These are phyloP conservation scores for Philonicus albiceps DNA, from an alignment of 2,888 invertebrate genomes.

Conservation along the genomic window DNA sequence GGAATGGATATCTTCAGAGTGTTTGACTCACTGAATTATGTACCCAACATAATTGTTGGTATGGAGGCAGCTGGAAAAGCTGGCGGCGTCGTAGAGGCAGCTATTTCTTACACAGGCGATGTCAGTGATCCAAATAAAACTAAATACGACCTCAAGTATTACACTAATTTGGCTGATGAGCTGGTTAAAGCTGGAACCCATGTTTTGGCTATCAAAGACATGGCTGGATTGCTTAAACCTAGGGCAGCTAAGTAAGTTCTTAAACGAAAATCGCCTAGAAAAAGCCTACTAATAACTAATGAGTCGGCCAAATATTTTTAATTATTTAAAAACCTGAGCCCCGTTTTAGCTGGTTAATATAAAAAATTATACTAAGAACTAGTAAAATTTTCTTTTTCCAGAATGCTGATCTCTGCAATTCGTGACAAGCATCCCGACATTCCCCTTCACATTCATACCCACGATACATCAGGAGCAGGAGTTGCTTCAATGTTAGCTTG, in stretches of 20 bases:
- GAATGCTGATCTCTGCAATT: conserved; percentile 82
- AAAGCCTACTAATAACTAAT: too few relatives aligned
- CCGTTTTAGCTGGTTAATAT: too few relatives aligned
- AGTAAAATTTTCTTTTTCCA: conserved; percentile 52
- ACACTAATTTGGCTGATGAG: conserved; percentile 90
- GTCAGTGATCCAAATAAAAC: conserved; percentile 88
- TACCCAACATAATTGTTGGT: conserved; percentile 93
- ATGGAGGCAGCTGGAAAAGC: conserved; percentile 99
- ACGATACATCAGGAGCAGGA: conserved; percentile 97
- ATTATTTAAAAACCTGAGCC: too few relatives aligned
- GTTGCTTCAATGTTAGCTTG: conserved; percentile 94
- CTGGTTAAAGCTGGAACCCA: conserved; percentile 96
- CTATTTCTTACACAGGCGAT: conserved; percentile 98
- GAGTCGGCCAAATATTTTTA: too few relatives aligned
- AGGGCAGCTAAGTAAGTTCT: conserved; percentile 80
- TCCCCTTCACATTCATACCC: conserved; percentile 98
- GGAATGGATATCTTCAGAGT: conserved; percentile 99
- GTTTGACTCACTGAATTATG: conserved; percentile 97
- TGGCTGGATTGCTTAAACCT: conserved; percentile 96
- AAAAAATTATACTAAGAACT: neutral
- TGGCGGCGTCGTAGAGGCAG: conserved; percentile 96
- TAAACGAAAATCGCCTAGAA: too few relatives aligned
- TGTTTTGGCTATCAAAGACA: conserved; percentile 93
- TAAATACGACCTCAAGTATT: conserved; percentile 96
- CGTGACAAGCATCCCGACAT: conserved; percentile 92